Conservation (phyloP, 2,888 invertebrate species). For the Trichopoda pennipes region DNA sequence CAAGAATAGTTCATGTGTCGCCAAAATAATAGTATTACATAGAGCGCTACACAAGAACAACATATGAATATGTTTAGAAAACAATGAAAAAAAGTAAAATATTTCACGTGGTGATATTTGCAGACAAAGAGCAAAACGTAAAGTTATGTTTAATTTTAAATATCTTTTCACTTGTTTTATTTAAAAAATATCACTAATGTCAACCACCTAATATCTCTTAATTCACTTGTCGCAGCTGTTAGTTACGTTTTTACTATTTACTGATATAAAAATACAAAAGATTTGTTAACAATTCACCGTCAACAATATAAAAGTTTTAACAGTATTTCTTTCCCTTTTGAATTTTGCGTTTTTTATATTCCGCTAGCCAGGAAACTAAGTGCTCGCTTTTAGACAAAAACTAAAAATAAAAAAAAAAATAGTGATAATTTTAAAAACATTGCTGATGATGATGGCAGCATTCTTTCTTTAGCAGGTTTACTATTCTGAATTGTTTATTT, state of each 20-base stretch:
- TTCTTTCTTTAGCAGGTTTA: slow-evolving; percentile 33
- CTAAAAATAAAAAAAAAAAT: neutral
- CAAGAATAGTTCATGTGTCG: no score
- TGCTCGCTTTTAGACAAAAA: slow-evolving; percentile 12
- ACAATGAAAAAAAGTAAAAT: no score
- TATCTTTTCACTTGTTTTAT: no score
- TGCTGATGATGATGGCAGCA: slow-evolving; percentile 9
- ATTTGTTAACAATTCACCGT: slow-evolving; percentile 37
- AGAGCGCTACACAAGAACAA: no score
- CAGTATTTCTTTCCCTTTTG: neutral
- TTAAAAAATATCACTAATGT: no score
- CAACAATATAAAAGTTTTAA: slow-evolving; percentile 39
- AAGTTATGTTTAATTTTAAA: no score
- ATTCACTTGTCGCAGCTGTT: no score
- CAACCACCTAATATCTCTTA: no score
- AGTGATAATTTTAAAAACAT: neutral
- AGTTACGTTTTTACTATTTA: neutral
- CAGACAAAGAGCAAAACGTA: no score
- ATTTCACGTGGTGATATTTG: no score
- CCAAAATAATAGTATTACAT: no score
- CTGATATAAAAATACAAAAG: slow-evolving; percentile 8
- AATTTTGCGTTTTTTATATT: slow-evolving; percentile 15
- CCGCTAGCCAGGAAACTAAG: slow-evolving; percentile 38
- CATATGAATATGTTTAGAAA: no score
- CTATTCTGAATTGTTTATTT: slow-evolving; percentile 6